Base-by-base conservation (phyloP, 2,888 invertebrate genomes). In the Hoplodrina ambigua region DNA sequence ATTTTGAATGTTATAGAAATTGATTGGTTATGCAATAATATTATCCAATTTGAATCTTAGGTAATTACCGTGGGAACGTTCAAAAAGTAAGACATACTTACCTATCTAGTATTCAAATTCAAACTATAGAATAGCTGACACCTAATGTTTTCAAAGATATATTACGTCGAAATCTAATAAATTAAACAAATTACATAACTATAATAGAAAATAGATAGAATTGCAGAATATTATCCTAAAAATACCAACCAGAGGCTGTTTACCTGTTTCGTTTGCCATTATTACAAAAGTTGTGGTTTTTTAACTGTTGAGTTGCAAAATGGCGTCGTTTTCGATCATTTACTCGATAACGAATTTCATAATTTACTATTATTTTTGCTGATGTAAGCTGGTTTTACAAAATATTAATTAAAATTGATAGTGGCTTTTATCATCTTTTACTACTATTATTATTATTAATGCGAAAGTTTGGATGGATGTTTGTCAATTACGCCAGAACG, bases 211-310 rank as follows among this genome's bases (percentile, higher is more conserved):
- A 37, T 37, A 37, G 37, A 37, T 37, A 37, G 8, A 6, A 54
- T 63, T 68, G 44, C 33, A 50, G 41, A 63, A 63, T 55, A 52
- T 52, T 53, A 13, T 25, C 20, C 6, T 54, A 41, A 54, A 54
- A 58, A 56, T 56, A 37, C 19, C 44, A 49, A 8, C 6, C 8
- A 19, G 10, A 61, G 75, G 75, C 75, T 66, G 70, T 75, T 66
- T 33, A 67, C 25, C 13, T 4, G 17, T 57, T 67, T 64, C 80
- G 63, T 75, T 80, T 49, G 60, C 54, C n/a, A 15, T 37, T 54
- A 41, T 75, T 75, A 63, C 61, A 59, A 60, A 70, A 67, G 44
- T n/a, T 64, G 71, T 64, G 75, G 75, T 66, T 75, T 68, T 56
- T 59, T 30, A 79, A 46, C 55, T 55, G 49, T 59, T 30, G 11